A percentile compares a stretch with the other conserved stretches of the same genome.
Evolutionary conservation across 1,140 invertebrate species (phyloP).

Genomic region (Sitophilus oryzae): DNA sequence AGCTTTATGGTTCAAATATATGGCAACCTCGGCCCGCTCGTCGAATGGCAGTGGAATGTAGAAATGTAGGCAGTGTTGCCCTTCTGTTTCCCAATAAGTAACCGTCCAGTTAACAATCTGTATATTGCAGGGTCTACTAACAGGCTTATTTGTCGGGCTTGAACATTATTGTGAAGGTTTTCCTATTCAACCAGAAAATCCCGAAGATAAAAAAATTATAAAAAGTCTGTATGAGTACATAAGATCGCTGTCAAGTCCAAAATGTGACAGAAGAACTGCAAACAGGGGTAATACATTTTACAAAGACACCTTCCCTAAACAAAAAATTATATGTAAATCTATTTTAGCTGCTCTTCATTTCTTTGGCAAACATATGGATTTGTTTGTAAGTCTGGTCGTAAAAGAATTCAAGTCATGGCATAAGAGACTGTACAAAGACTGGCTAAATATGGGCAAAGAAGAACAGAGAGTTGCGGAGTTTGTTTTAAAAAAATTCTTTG

Average conservation of each 20-base stretch:
- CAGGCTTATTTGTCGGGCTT: constrained; percentile 29
- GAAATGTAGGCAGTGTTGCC: neutral
- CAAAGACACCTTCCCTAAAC: constrained; percentile 3
- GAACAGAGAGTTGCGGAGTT: constrained; percentile 31
- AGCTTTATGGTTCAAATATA: too few relatives aligned
- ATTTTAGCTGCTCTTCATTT: constrained; percentile 31
- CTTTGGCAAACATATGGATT: constrained; percentile 24
- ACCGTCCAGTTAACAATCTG: too few relatives aligned
- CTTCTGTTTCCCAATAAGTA: too few relatives aligned
- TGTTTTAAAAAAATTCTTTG: constrained; percentile 41
- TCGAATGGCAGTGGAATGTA: neutral
- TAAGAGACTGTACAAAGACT: constrained; percentile 23
- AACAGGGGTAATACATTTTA: constrained; percentile 29
- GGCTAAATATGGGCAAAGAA: constrained; percentile 20
- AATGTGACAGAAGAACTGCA: constrained; percentile 18
- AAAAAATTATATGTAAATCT: constrained; percentile 1
- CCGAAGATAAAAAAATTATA: constrained; percentile 13
- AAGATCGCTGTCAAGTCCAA: constrained; percentile 17
- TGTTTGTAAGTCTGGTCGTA: constrained; percentile 27
- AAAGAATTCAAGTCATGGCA: constrained; percentile 31
- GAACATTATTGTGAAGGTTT: constrained; percentile 25
- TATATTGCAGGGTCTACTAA: constrained; percentile 18
- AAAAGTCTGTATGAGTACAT: constrained; percentile 29
- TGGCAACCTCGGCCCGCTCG: too few relatives aligned
- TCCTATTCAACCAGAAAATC: constrained; percentile 13